Evolutionary conservation across 1,140 invertebrate species (phyloP), one percentile per base, ranked within the genome.

Genomic region (Leptestheria dahalacensis): DNA sequence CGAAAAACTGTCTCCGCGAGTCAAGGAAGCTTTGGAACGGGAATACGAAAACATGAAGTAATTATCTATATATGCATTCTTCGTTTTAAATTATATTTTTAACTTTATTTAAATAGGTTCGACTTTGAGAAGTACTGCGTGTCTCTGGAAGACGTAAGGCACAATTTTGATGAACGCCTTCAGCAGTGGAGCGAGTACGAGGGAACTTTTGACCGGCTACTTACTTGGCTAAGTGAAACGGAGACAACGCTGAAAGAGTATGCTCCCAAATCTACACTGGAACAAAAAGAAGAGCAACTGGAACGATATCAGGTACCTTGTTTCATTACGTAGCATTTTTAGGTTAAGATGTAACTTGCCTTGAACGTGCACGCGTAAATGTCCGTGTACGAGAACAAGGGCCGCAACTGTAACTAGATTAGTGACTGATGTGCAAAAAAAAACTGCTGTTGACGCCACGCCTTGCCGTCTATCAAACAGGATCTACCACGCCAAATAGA

Each of bases 151-250:
- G 88, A 91, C 68, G 82, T 86, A 0, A 80, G 81, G 66, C 82
- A 83, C 64, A 81, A 80, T 28, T 75, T 97, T 24, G 85, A 92
- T 70, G 84, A 89, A 63, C 81, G 85, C 59, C 77, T 96, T 41
- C 80, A 85, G 65, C 88, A 93, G 72, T 96, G 92, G 92, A 82
- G 77, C 49, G 86, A 91, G 60, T 96, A 93, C 68, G 91, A 96
- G 68, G 80, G 81, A 59, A 85, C 86, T 2, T 80, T 92, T 65
- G 89, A 93, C 63, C 77, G 82, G 47, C 73, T 96, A 26, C 78
- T 90, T 48, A 73, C 77, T 20, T 94, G 91, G 88, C 72, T 96
- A 50, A 81, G 79, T 59, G 90, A 93, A 62, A 84, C 88, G 25
- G 93, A 97, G 74, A 79, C 81, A 60, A 79, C 81, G 21, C 74